phyloP scores from a whole-genome alignment of 2,113 vertebrate genomes.

The Bostrychus sinensis region DNA sequence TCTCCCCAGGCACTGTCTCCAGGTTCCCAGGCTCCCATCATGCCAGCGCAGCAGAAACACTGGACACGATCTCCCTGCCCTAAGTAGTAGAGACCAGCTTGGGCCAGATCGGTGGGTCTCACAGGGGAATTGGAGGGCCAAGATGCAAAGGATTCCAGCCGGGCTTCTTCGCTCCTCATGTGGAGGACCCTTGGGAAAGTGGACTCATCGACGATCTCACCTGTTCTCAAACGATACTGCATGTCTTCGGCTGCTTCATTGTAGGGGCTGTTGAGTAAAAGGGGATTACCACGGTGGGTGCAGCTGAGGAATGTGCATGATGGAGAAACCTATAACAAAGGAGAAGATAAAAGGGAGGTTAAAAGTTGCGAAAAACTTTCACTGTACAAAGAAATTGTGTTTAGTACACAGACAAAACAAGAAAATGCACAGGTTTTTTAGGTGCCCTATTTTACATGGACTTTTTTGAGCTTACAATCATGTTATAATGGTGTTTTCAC shows the following conservation, averaged over 20 bases:
- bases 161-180: constrained; percentile 87
- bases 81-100: constrained; percentile 88
- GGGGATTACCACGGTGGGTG: constrained; percentile 27
- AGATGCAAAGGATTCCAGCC: constrained; percentile 81
- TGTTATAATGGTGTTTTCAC: too few species aligned
- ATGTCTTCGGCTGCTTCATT: constrained; percentile 68
- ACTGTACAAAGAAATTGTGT: not conserved
- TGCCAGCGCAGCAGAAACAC: constrained; percentile 93
- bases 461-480: too few species aligned
- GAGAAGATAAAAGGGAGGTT: not conserved
- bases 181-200: constrained; percentile 80
- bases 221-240: constrained; percentile 81
- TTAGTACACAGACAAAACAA: too few species aligned
- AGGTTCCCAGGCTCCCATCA: constrained; percentile 86
- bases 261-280: constrained; percentile 38
- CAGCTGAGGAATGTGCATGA: constrained; percentile 83
- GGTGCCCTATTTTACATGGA: too few species aligned
- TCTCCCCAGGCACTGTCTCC: constrained; percentile 88
- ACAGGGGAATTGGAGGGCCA: constrained; percentile 84
- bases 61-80: constrained; percentile 83
- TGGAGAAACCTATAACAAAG: constrained; percentile 80
- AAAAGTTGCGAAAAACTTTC: not conserved
- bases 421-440: too few species aligned
- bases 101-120: constrained; percentile 82
- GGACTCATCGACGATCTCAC: constrained; percentile 87